phyloP scores from a whole-genome alignment of 2,113 vertebrate genomes.

The Turnix velox region DNA sequence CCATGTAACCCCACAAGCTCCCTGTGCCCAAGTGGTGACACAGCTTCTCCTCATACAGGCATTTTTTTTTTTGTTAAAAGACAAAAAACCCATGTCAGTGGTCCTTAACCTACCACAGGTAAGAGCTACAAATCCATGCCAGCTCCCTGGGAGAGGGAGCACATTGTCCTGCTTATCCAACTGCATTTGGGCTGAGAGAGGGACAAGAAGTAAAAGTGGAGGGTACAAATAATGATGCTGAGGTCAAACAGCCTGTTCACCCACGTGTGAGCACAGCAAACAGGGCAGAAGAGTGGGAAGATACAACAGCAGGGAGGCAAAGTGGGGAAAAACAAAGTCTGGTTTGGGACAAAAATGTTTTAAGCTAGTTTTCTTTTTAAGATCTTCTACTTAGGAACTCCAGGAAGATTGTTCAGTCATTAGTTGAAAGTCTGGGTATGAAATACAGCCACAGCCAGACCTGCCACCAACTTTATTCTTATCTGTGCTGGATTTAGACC shows the following conservation, averaged over 20 bases:
- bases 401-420: not conserved
- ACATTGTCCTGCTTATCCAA: not conserved
- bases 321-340: not conserved
- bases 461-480: not conserved
- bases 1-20: not conserved
- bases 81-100: not conserved
- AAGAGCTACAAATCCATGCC: not conserved
- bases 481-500: not conserved
- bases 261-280: not conserved
- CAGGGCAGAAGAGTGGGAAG: not conserved
- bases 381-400: not conserved
- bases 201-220: not conserved
- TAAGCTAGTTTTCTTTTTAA: not conserved
- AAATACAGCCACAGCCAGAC: not conserved
- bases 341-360: not conserved
- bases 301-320: not conserved
- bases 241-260: not conserved
- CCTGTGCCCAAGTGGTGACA: accelerated
- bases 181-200: not conserved
- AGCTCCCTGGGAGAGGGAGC: not conserved
- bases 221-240: not conserved
- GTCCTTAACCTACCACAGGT: not conserved
- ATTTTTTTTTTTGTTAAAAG: no score
- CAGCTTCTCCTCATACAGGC: not conserved
- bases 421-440: not conserved